A percentile compares a stretch with the other conserved stretches of the same genome.
These are phyloP conservation scores for Aphrophora alni DNA, from an alignment of 2,888 invertebrate genomes.

Conservation along the genomic window DNA sequence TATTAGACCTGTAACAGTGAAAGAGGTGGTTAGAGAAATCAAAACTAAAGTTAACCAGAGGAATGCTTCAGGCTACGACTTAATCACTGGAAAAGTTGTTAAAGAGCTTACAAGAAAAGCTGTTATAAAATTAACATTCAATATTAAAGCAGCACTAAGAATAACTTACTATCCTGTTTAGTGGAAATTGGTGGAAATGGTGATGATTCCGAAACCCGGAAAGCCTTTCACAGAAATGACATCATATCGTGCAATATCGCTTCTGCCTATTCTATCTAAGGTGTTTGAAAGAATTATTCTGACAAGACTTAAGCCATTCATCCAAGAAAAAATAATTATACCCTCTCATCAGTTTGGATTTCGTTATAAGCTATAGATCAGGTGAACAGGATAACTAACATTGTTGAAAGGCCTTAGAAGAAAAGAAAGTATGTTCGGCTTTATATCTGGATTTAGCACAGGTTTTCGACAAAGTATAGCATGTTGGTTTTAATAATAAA, in stretches of 20 bases:
- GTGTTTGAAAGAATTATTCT: background rate
- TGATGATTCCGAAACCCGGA: background rate
- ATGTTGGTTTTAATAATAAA: no score
- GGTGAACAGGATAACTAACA: background rate
- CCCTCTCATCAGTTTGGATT: background rate
- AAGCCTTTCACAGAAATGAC: background rate
- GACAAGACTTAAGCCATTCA: background rate
- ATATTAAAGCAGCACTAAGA: background rate
- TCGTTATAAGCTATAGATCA: background rate
- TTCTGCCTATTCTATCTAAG: background rate
- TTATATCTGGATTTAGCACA: background rate
- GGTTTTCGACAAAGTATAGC: no score
- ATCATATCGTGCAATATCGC: background rate
- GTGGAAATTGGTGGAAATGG: background rate
- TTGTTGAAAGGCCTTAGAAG: background rate
- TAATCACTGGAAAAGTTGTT: no score
- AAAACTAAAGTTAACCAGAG: no score
- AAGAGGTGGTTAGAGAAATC: no score
- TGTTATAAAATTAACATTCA: no score
- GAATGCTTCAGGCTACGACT: no score
- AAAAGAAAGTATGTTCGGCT: background rate
- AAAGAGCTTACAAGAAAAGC: no score
- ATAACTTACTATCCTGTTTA: background rate
- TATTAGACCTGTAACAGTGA: no score
- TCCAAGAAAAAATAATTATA: background rate